These are phyloP conservation scores for Eupeodes corollae DNA, from an alignment of 1,140 invertebrate species.

Conservation along the genomic window DNA sequence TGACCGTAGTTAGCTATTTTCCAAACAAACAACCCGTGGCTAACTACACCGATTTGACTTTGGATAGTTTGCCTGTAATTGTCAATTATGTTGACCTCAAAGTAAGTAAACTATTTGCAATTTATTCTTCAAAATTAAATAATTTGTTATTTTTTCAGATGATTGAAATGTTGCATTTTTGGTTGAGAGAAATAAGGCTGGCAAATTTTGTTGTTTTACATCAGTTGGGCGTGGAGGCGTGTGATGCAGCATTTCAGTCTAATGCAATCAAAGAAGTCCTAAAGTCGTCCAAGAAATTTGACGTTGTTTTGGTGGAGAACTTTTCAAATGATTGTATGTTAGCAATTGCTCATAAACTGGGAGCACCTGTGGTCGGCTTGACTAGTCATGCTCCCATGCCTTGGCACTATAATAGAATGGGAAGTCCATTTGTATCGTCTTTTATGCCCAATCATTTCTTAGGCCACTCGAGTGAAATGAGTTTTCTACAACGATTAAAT, in stretches of 20 bases:
- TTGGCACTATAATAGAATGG: slow-evolving; percentile 42
- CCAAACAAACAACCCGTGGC: slow-evolving; percentile 37
- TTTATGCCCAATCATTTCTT: slow-evolving; percentile 40
- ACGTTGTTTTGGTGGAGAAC: slow-evolving; percentile 45
- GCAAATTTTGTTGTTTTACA: background rate
- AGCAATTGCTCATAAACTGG: slow-evolving; percentile 41
- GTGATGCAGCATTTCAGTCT: slow-evolving; percentile 40
- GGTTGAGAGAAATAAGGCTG: background rate
- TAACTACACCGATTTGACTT: slow-evolving; percentile 44
- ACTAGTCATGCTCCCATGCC: slow-evolving; percentile 44
- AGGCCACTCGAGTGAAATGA: slow-evolving; percentile 37
- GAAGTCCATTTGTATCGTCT: slow-evolving; percentile 42
- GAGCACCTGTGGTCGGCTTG: slow-evolving; percentile 42
- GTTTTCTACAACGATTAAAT: slow-evolving; percentile 40
- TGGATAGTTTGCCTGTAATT: slow-evolving; percentile 23
- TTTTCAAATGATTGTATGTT: slow-evolving; percentile 49
- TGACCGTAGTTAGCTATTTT: slow-evolving; percentile 50
- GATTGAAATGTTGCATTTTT: background rate
- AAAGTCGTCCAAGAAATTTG: slow-evolving; percentile 37
- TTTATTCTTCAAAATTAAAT: background rate
- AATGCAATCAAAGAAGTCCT: slow-evolving; percentile 31
- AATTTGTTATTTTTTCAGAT: slow-evolving; percentile 2
- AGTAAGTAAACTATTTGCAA: background rate
- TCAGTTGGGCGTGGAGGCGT: slow-evolving; percentile 29
- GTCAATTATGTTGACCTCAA: slow-evolving; percentile 16